Base-by-base conservation (phyloP, 2,888 invertebrate species). In the Drosophila ustulata region DNA sequence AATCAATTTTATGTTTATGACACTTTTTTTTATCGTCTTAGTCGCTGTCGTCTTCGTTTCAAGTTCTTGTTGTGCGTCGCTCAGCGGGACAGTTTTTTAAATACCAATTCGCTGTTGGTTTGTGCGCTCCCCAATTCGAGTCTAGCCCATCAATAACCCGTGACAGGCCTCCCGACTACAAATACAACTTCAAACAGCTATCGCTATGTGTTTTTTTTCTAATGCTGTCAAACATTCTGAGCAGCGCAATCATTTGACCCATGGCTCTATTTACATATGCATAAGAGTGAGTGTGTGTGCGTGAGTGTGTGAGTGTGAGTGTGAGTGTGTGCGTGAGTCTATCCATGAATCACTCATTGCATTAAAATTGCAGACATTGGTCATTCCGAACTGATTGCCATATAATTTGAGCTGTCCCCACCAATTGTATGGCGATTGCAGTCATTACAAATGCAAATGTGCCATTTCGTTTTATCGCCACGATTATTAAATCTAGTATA, bases 1-100 rank as follows among this genome's bases (percentile, higher is more conserved):
- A 82, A 77, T 77, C 69, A 82, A 80, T 84, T 82, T 82, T 67
- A 79, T 84, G 77, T 82, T 82, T 84, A 82, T 82, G 84, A 84
- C 82, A 82, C 66, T 77, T 68, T 78, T 78, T 75, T 66, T 71
- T 62, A 18, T 41, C 39, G 39, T 66, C 49, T 18, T 18, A 18
- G 59, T 66, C 28, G 47, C 62, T 41, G 51, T 63, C 45, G 45
- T 47, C 62, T 66, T 66, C 37, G 32, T 30, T n/a, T 55, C 46
- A 37, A 37, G 53, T 51, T 55, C 67, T 66, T 39, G 23, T 30
- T 11, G 43, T 11, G 41, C 11, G 63, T 58, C 80, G 32, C 18
- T 18, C 82, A 77, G 80, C 74, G 69, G 80, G 80, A 47, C 62
- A 59, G 25, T 26, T 49, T 53, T 6, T 63, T 52, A 62, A 61